Base-by-base conservation (phyloP, 2,888 invertebrate species). In the Pemphredon lugubris region DNA sequence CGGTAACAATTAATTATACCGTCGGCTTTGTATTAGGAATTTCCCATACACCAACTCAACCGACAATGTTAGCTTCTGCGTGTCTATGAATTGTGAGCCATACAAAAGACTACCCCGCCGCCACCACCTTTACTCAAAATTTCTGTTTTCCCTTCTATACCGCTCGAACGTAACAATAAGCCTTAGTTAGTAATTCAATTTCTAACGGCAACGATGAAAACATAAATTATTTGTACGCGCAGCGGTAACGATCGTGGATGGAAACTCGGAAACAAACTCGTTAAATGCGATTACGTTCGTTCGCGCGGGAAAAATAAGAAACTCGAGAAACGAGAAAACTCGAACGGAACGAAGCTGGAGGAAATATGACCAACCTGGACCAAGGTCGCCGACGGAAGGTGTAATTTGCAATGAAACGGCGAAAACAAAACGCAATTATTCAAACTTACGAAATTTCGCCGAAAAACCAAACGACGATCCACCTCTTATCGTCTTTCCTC, bases 1-100 rank as follows among this genome's bases (percentile, higher is more conserved):
- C 64, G 75, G 60, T 47, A 65, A 68, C 75, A 75, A 79, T 79
- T 79, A 79, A 79, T 79, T 79, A 77, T 79, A 73, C 69, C 68
- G 58, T 9, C 51, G 54, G 77, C 64, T 64, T 79, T 75, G 66
- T 74, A 77, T 77, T 71, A 73, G 68, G 64, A 77, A 75, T 77
- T 70, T 73, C 60, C 66, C 65, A 67, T 66, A 57, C 47, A 30
- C 55, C 44, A 65, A 67, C 59, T 47, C 57, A 16, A 20, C 54
- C 57, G 57, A 57, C 67, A 69, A 63, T 44, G 51, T 42, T 70
- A 47, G 37, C 57, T 45, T 50, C n/a, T 18, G 34, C 40, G 39
- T 55, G 54, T 66, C 48, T 71, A 64, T 55, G 77, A 65, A 68
- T 67, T 66, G 64, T 51, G 26, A 4, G n/a, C 11, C 39, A 40